Conservation (phyloP, 2,797 vertebrate species). For the Gymnothorax javanicus region DNA sequence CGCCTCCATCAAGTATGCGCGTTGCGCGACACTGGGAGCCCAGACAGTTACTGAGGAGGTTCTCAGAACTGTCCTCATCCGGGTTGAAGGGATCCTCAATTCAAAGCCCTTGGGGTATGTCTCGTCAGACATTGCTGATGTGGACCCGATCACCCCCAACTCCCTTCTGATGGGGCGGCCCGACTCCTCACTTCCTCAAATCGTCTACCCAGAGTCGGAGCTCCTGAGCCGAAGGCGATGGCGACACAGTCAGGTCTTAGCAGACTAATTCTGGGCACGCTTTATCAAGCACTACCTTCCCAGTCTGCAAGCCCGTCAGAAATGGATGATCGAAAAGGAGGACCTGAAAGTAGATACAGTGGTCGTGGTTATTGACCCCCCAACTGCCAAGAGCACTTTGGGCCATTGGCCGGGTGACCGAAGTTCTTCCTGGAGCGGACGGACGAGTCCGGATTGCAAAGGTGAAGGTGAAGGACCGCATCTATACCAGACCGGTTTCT, state of each 20-base stretch:
- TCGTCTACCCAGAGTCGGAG: neutral
- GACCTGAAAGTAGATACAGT: neutral
- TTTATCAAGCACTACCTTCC: slow-evolving; percentile 25
- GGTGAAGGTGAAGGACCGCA: neutral
- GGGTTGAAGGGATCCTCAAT: neutral
- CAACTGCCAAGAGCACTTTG: neutral
- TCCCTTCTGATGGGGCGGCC: neutral
- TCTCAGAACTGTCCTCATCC: neutral
- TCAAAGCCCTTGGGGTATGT: neutral
- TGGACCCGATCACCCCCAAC: neutral
- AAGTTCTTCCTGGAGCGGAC: neutral
- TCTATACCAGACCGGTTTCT: neutral
- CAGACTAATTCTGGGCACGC: slow-evolving; percentile 24
- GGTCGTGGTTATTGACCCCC: slow-evolving; percentile 9
- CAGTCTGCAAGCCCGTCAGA: slow-evolving; percentile 1
- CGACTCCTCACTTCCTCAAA: neutral
- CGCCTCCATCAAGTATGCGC: neutral
- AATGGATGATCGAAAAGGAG: neutral
- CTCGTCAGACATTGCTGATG: neutral
- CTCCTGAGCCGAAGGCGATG: neutral
- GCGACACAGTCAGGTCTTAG: slow-evolving; percentile 3
- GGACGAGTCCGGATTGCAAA: slow-evolving; percentile 11
- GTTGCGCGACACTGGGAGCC: neutral
- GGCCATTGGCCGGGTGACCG: neutral
- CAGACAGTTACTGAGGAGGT: neutral